Percentiles rank a stretch among this genome's conserved stretches.
phyloP scores from a whole-genome alignment of 2,888 invertebrate species.

The Ctenicera cuprea region DNA sequence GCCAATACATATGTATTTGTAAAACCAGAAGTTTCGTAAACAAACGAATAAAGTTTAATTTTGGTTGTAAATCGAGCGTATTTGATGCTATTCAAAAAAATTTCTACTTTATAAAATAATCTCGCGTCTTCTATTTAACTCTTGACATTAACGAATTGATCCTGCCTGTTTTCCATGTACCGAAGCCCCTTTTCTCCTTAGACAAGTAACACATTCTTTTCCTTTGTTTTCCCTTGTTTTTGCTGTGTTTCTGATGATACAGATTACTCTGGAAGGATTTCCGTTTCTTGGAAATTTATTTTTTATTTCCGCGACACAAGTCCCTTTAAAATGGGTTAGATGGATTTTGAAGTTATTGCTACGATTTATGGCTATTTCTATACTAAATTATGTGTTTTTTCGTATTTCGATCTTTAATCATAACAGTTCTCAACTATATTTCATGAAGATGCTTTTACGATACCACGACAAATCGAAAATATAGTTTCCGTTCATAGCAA shows the following conservation, averaged over 20 bases:
- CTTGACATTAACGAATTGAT: not conserved
- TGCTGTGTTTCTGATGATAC: slow-evolving; percentile 2
- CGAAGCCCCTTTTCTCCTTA: not conserved
- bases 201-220: slow-evolving; percentile 7
- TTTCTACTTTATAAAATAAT: no score
- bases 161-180: slow-evolving; percentile 2
- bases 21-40: no score
- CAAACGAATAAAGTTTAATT: no score
- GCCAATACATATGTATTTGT: no score
- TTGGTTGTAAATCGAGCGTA: no score
- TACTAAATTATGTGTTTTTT: slow-evolving; percentile 20
- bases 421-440: not conserved
- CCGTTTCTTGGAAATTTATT: slow-evolving; percentile 18
- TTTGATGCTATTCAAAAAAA: no score
- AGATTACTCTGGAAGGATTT: slow-evolving; percentile 2
- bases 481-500: not conserved
- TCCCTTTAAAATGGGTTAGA: slow-evolving; percentile 10
- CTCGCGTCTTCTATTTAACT: no score
- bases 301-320: slow-evolving; percentile 8
- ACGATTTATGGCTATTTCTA: not conserved
- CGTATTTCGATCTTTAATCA: slow-evolving; percentile 10
- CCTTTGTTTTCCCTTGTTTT: slow-evolving; percentile 15
- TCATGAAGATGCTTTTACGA: not conserved
- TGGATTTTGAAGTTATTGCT: slow-evolving; percentile 2
- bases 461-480: slow-evolving; percentile 1